Conservation (phyloP, 2,888 invertebrate genomes). For the Drosophila fulvimacula region DNA sequence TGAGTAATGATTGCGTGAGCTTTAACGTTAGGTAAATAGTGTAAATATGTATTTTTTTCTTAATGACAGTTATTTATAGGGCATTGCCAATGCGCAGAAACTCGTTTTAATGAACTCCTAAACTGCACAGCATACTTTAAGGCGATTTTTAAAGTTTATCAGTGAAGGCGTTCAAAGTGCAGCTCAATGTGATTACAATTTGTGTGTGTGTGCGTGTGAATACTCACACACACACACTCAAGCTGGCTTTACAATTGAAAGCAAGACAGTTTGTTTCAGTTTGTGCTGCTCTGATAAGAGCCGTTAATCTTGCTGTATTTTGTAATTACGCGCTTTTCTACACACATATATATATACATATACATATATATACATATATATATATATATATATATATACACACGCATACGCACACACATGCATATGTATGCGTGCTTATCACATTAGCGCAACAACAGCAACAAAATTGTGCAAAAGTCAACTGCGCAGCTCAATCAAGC, state of each 20-base stretch:
- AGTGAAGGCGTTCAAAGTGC: slow-evolving; percentile 46
- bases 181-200: slow-evolving; percentile 48
- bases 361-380: slow-evolving; percentile 1
- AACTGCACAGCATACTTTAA: slow-evolving; percentile 43
- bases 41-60: background rate
- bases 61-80: slow-evolving; percentile 12
- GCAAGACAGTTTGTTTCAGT: slow-evolving; percentile 37
- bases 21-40: background rate
- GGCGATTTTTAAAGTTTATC: slow-evolving; percentile 46
- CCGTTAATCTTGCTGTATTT: slow-evolving; percentile 45
- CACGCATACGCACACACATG: no score
- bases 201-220: slow-evolving; percentile 12
- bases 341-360: background rate
- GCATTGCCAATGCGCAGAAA: slow-evolving; percentile 8
- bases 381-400: background rate
- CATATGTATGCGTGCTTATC: slow-evolving; percentile 31
- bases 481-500: slow-evolving; percentile 44
- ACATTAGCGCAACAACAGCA: slow-evolving; percentile 21
- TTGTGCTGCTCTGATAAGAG: slow-evolving; percentile 35
- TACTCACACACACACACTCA: slow-evolving; percentile 9
- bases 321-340: slow-evolving; percentile 47
- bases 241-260: slow-evolving; percentile 23
- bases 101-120: background rate
- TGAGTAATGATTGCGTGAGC: slow-evolving; percentile 5
- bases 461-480: slow-evolving; percentile 47